These are phyloP conservation scores for Plebejus argus DNA, from an alignment of 2,888 invertebrate genomes.

Conservation along the genomic window DNA sequence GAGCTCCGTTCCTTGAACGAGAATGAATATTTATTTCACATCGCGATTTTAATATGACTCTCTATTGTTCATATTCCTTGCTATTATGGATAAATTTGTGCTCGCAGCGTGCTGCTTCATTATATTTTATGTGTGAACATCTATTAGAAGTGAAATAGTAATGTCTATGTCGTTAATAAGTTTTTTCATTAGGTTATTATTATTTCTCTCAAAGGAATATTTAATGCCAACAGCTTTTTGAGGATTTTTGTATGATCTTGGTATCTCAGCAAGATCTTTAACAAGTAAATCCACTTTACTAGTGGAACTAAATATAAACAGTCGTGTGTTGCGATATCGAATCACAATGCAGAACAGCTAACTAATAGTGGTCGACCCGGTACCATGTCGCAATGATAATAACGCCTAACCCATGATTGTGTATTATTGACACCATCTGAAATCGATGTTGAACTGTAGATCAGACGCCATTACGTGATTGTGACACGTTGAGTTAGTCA, in stretches of 20 bases:
- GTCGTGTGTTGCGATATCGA: neutral
- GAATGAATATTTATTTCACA: constrained; percentile 76
- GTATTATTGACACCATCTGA: constrained; percentile 37
- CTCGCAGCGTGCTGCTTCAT: constrained; percentile 33
- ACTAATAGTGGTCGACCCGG: constrained; percentile 21
- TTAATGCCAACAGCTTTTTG: neutral
- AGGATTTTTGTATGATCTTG: neutral
- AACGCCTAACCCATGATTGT: constrained; percentile 38
- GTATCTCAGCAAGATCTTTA: neutral
- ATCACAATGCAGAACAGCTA: constrained; percentile 22
- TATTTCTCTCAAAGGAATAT: neutral
- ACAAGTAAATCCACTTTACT: neutral
- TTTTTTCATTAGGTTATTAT: neutral
- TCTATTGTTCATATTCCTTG: constrained; percentile 69
- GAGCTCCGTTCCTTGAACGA: constrained; percentile 55
- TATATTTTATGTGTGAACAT: constrained; percentile 18
- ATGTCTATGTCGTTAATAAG: neutral
- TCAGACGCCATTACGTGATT: constrained; percentile 35
- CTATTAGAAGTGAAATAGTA: neutral
- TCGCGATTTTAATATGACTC: constrained; percentile 54
- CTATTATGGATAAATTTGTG: constrained; percentile 45
- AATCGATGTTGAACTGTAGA: constrained; percentile 11
- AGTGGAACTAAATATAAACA: neutral
- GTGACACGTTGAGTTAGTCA: neutral
- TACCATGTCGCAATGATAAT: constrained; percentile 37